Base-by-base conservation (phyloP, 1,140 invertebrate species). In the Drosophila murphyi region DNA sequence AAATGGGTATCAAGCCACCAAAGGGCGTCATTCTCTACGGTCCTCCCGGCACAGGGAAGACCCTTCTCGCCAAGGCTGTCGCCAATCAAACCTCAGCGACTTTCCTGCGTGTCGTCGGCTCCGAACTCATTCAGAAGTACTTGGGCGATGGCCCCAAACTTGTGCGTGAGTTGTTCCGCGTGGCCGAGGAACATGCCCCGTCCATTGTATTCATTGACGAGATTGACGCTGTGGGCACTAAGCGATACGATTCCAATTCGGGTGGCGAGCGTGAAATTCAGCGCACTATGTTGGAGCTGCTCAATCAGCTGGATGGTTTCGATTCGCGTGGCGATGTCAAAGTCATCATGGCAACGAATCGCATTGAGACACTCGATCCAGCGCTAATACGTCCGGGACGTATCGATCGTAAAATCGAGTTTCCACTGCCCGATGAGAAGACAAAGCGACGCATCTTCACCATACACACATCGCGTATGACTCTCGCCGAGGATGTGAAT, bases 141-240 rank as follows among this genome's bases (percentile, higher is more conserved):
- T 52, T 99, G 91, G 99, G 99, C 74, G 99, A 99, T 95, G 99
- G 99, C 29, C 99, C 99, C 0, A 99, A 99, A 94, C 94, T 99
- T 47, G 99, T 99, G 3, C 94, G 99, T 74, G 99, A 99, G 92
- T 93, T 99, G 10, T 99, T 99, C 93, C 94, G 98, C 90, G 98
- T 99, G 5, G 99, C 99, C 28, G 99, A 99, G 92, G 99, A 99
- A 93, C 98, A 99, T 95, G 98, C 99, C 1, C 99, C 99, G 5
- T 99, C 98, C 1, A 99, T 99, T 93, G 98, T 99, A 1, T 99
- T 99, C 92, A 99, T 99, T 92, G 99, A 99, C 95, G 99, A 99
- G 95, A 99, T 99, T 88, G 99, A 99, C 95, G 99, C 99, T 70
- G 98, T 99, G 39, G 99, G 99, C 56, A 99, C 99, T 28, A 99